phyloP scores from a whole-genome alignment of 2,888 invertebrate genomes.

The Lutraria lutraria region DNA sequence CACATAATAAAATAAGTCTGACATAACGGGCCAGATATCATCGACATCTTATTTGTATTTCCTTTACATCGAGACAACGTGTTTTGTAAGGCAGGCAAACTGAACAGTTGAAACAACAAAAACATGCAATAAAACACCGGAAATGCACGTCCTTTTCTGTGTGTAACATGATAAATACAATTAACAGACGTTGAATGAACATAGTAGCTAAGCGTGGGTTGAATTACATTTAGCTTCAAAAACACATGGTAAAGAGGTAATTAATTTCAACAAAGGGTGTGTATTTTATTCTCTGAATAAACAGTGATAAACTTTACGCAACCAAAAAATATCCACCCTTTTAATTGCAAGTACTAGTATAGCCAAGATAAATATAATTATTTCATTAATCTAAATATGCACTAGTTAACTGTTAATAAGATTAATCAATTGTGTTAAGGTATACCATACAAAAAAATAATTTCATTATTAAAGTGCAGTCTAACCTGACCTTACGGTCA shows the following conservation, averaged over 20 bases:
- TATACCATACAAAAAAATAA: too few relatives aligned
- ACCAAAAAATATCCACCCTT: not conserved
- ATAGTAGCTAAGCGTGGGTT: constrained; percentile 5
- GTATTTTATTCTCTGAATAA: constrained; percentile 10
- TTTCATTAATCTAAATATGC: not conserved
- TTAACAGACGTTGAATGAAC: constrained; percentile 12
- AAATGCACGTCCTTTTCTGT: constrained; percentile 21
- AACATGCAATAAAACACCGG: constrained; percentile 34
- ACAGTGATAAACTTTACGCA: not conserved
- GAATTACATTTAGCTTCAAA: not conserved
- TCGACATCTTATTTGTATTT: not conserved
- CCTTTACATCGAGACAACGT: not conserved
- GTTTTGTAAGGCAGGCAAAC: constrained; percentile 1
- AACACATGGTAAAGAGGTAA: constrained; percentile 9
- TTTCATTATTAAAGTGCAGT: too few relatives aligned
- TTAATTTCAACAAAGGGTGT: constrained; percentile 23
- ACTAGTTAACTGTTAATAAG: too few relatives aligned
- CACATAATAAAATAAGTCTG: not conserved
- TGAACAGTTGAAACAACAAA: constrained; percentile 20
- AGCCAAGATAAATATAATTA: not conserved
- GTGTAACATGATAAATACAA: constrained; percentile 12
- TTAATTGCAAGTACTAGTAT: not conserved
- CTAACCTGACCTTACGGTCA: too few relatives aligned
- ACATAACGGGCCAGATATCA: not conserved
- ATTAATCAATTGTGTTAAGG: too few relatives aligned